Conservation (phyloP, 2,113 vertebrate species). For the Elephantulus edwardii region DNA sequence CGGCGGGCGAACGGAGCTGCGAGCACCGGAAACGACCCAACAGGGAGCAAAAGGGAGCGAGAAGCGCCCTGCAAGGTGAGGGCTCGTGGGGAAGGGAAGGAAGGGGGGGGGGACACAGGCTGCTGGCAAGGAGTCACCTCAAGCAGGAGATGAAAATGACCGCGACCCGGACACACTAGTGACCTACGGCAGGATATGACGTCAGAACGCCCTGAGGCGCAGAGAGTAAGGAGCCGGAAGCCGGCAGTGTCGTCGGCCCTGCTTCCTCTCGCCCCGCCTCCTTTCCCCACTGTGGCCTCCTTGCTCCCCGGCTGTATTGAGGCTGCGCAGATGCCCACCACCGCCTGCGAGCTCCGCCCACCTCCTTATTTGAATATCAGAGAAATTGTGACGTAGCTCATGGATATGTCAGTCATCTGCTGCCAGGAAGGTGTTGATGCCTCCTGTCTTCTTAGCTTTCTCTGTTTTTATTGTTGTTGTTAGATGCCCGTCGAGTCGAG, state of each 20-base stretch:
- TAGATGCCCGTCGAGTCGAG: too few species aligned
- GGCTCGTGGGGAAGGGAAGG: accelerated
- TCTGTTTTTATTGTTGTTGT: too few species aligned
- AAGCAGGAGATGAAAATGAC: neutral
- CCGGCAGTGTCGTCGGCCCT: accelerated
- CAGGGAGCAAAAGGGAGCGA: too few species aligned
- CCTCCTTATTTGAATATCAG: accelerated
- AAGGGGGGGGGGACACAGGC: neutral
- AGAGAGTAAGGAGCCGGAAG: accelerated
- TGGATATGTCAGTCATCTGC: too few species aligned
- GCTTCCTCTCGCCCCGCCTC: accelerated
- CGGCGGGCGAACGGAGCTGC: neutral
- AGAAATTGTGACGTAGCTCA: accelerated
- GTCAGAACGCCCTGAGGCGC: accelerated
- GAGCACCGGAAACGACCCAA: neutral
- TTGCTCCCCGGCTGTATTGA: neutral
- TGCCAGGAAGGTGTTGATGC: too few species aligned
- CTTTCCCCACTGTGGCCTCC: accelerated
- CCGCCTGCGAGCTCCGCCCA: accelerated
- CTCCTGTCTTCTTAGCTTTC: too few species aligned
- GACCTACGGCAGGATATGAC: constrained; percentile 19
- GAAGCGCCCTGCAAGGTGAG: accelerated
- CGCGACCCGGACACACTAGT: constrained; percentile 57
- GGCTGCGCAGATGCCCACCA: neutral
- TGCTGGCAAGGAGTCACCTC: constrained; percentile 12